Evolutionary conservation across 2,888 invertebrate genomes (phyloP).

Genomic region (Megaustenia siamemsis): DNA sequence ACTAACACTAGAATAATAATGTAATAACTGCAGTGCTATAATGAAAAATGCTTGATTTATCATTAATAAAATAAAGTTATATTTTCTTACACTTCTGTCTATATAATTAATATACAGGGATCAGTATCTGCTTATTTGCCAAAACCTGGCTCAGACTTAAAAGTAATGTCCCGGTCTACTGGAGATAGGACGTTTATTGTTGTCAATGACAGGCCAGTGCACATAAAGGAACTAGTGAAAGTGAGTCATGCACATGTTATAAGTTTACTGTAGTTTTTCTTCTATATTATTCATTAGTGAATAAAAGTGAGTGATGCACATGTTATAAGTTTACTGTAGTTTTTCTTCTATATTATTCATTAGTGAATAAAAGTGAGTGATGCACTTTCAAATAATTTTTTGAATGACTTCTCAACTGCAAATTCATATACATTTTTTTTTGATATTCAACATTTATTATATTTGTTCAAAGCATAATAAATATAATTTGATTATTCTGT

Average conservation of each 20-base stretch:
- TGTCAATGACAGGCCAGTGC: slow-evolving; percentile 83
- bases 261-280: too few species aligned
- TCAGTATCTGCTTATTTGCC: slow-evolving; percentile 60
- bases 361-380: slow-evolving; percentile 82
- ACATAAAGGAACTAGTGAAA: slow-evolving; percentile 82
- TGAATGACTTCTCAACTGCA: too few species aligned
- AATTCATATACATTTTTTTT: too few species aligned
- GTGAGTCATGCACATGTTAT: slow-evolving; percentile 74
- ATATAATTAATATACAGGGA: slow-evolving; percentile 1
- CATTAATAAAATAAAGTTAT: too few species aligned
- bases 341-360: too few species aligned
- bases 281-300: too few species aligned
- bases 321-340: too few species aligned
- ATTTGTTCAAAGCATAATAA: background rate
- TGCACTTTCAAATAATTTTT: background rate
- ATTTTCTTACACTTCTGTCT: too few species aligned
- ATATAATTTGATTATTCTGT: background rate
- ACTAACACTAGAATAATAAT: too few species aligned
- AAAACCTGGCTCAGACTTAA: slow-evolving; percentile 62
- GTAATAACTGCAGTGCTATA: too few species aligned
- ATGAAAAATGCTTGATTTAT: too few species aligned
- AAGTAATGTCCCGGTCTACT: slow-evolving; percentile 64
- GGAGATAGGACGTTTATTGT: slow-evolving; percentile 80
- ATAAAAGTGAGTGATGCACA: slow-evolving; percentile 81
- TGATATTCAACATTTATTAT: too few species aligned